Base-by-base conservation (phyloP, 1,140 invertebrate species). In the Papilio polyxenes region DNA sequence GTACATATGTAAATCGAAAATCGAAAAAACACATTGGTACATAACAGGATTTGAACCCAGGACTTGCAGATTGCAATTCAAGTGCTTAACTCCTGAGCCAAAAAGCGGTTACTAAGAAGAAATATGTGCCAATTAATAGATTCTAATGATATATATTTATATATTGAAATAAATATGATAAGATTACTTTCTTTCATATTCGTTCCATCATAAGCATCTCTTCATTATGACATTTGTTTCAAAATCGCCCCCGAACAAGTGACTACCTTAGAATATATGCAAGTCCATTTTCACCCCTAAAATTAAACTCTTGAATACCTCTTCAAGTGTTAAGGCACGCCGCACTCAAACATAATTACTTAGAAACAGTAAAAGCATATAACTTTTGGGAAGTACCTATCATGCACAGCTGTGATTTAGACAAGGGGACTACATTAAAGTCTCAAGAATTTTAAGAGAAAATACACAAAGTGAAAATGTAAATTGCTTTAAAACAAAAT, bases 361-460 rank as follows among this genome's bases (percentile, higher is more conserved):
- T 72, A 72, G 65, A 72, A 72, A 72, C 65, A 72, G 65, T 72
- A 40, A 72, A 72, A 72, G 65, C 65, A 72, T 72, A 72, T 72
- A 72, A 72, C 65, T 72, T 72, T 72, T 72, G 65, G 65, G 23
- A 72, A 72, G 65, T 72, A 72, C 65, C 65, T 72, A 40, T 72
- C 65, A 72, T 72, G 15, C 65, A 72, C 65, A 72, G 65, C 65
- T 72, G 65, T 37, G 65, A 72, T 72, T 72, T 72, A 72, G 65
- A 72, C 62, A 65, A 72, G 65, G 31, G 65, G 65, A 40, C 65
- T 72, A 72, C 65, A 72, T 72, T 72, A 72, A 72, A 72, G 65
- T 72, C 65, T 72, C 65, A 72, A 72, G 65, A 72, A 62, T 72
- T 72, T 72, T 13, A 40, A 72, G 65, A 72, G 65, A 72, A 37